Conservation (phyloP, 37 sponge, comb jelly and placozoan species). For the Geodia barretti region DNA sequence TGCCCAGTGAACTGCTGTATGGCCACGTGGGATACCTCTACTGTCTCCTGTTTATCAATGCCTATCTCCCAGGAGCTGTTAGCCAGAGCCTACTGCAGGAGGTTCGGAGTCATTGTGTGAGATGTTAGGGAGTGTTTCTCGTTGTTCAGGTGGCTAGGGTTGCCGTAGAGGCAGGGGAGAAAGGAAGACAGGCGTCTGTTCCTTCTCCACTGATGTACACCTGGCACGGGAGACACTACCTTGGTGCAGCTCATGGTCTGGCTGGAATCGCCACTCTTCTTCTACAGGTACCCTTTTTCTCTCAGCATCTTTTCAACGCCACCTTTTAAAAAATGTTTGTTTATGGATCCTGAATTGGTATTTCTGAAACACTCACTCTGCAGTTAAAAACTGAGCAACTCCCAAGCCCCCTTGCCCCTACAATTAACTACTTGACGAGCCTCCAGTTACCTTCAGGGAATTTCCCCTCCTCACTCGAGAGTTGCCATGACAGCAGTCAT, state of each 20-base stretch:
- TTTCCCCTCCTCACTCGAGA: conserved; percentile 79
- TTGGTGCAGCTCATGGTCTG: conserved; percentile 97
- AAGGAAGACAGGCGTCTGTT: conserved; percentile 29
- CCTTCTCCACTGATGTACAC: conserved; percentile 83
- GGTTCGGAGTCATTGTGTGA: conserved; percentile 5
- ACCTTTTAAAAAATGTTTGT: background rate
- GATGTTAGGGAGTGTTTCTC: background rate
- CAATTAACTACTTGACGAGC: conserved; percentile 58
- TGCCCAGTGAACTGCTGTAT: conserved; percentile 87
- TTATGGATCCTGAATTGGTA: background rate
- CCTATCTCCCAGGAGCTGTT: conserved; percentile 58
- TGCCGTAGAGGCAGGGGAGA: conserved; percentile 64
- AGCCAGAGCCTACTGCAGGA: conserved; percentile 57
- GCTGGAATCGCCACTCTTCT: conserved; percentile 82
- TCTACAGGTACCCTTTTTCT: conserved; percentile 58
- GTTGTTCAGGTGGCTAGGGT: conserved; percentile 29
- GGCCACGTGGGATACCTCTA: conserved; percentile 92
- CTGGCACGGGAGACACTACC: conserved; percentile 91
- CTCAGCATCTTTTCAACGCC: background rate
- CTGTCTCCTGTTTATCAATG: conserved; percentile 77
- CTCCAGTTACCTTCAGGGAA: conserved; percentile 71
- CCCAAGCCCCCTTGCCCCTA: background rate
- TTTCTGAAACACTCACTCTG: background rate
- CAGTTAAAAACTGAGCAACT: background rate
- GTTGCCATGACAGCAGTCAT: conserved; percentile 5